phyloP scores from a whole-genome alignment of 2,797 vertebrate genomes.

The Poeciliopsis paucimaculata region DNA sequence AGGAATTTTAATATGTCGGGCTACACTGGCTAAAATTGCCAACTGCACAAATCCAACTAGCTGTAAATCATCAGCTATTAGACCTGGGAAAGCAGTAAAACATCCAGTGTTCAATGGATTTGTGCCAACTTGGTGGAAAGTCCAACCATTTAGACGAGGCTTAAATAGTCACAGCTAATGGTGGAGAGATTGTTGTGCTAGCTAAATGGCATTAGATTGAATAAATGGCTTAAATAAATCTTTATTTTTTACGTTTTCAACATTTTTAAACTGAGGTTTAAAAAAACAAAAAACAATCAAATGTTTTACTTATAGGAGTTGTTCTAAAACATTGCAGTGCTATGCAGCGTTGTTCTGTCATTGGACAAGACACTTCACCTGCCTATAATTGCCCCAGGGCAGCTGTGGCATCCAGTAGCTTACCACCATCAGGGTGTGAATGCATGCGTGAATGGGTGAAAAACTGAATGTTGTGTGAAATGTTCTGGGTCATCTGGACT shows the following conservation, averaged over 20 bases:
- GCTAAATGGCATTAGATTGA: background rate
- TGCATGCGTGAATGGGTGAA: no score
- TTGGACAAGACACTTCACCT: no score
- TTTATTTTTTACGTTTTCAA: background rate
- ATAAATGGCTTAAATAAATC: background rate
- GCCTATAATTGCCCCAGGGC: no score
- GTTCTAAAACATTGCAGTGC: background rate
- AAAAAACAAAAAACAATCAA: background rate
- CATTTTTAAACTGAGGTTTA: background rate
- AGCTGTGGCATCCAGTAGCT: no score
- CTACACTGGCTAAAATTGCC: background rate
- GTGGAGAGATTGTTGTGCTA: background rate
- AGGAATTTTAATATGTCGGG: background rate
- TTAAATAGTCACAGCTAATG: background rate
- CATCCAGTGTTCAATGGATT: background rate
- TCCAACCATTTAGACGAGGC: background rate
- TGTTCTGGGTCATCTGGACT: no score
- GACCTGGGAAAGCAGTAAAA: background rate
- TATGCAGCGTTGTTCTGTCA: background rate
- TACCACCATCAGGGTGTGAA: no score
- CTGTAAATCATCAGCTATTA: background rate
- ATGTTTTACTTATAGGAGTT: no score
- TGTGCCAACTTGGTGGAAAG: background rate
- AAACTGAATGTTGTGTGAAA: no score
- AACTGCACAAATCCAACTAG: background rate